Evolutionary conservation across 2,888 invertebrate species (phyloP), one percentile per base, ranked within the genome.

Genomic region (Drosophila nr. medialis): DNA sequence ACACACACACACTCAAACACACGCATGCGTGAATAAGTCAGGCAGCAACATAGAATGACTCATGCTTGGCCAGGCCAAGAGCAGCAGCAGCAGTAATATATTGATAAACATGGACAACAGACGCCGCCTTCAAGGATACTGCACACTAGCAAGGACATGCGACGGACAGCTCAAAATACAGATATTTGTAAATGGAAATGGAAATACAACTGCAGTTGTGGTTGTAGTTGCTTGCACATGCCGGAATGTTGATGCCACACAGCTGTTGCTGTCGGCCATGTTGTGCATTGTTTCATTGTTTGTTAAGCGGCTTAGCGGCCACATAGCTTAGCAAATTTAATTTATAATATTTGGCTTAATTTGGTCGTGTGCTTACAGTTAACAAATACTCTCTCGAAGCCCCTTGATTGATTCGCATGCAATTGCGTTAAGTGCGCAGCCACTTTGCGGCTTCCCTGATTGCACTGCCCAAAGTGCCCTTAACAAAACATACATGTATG

Each of bases 61-160:
- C 30, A 60, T 65, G 64, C 61, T 60, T 10, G 60, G 63, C 56
- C 82, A 63, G 45, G 24, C 24, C 21, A 45, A 24, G 21, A 64
- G 30, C 73, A 69, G 45, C 69, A 68, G 58, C 80, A 65, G 72
- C 86, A 70, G 70, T 64, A 67, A 70, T 77, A 75, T 75, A 86
- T 87, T 89, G 89, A 89, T 87, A 89, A 84, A 87, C 82, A 87
- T 72, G 69, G 60, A 65, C 73, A 81, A 72, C 82, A 89, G 82
- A 84, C 68, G 69, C 24, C 68, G 64, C 60, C 42, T 50, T 38
- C 32, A 59, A 54, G 40, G 53, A 62, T 64, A 53, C 42, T 50
- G 29, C 63, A 24, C 4, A 34, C 51, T 2, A 4, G 30, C 4
- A 72, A 64, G 65, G 48, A 72, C 30, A 54, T 51, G 55, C 38